These are phyloP conservation scores for Dallia pectoralis DNA, from an alignment of 2,797 vertebrate species.

Conservation along the genomic window DNA sequence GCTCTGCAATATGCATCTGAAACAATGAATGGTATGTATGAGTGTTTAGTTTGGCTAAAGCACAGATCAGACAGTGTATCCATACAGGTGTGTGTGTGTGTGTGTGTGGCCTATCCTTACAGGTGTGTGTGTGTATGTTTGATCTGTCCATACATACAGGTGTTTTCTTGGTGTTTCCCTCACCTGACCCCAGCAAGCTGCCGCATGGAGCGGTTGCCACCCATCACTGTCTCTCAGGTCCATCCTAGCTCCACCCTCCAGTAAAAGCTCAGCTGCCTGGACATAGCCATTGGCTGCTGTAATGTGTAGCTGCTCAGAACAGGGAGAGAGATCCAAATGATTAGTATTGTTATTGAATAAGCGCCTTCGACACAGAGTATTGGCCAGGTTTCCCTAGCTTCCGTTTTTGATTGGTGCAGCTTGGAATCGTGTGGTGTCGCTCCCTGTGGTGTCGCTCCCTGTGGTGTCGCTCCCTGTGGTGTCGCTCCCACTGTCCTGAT, in stretches of 20 bases:
- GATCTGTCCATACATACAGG: not conserved
- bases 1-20: conserved; percentile 93
- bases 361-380: not conserved
- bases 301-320: conserved; percentile 84
- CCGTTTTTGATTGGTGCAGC: not conserved
- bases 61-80: not conserved
- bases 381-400: not conserved
- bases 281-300: conserved; percentile 91
- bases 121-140: not conserved
- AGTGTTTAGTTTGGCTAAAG: not conserved
- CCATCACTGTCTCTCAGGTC: conserved; percentile 89
- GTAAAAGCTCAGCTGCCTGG: conserved; percentile 89
- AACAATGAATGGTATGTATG: conserved; percentile 24
- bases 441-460: too few relatives aligned
- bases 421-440: not conserved
- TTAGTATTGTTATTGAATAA: not conserved
- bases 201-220: conserved; percentile 95
- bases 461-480: too few relatives aligned
- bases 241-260: conserved; percentile 88
- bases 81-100: not conserved
- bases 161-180: conserved; percentile 48
- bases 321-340: not conserved
- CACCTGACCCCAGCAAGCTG: conserved; percentile 98
- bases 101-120: not conserved
- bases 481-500: not conserved